Evolutionary conservation across 2,797 vertebrate species (phyloP), one percentile per base, ranked within the genome.

Genomic region (Pyrocephalus nanus): DNA sequence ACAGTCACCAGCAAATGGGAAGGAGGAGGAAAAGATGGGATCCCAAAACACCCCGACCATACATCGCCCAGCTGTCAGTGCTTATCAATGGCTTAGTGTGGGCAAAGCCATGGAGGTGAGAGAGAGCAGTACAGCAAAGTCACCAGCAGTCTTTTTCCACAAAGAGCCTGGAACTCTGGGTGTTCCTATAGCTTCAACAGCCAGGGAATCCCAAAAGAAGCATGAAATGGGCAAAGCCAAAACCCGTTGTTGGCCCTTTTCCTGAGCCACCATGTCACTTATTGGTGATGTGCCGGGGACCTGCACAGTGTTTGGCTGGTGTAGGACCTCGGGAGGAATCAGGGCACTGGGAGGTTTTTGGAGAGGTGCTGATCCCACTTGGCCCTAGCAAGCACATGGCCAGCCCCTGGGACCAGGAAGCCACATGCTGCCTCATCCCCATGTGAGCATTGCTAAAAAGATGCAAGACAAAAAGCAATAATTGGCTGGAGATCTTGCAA

Each of bases 221-320:
- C 7, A 29, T 53, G 36, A 93, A 78, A 78, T 9, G 8, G 48
- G n/a, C 20, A 83, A 90, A 90, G 60, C 19, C 38, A 58, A 18
- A 75, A 67, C 4, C 1, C 1, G 66, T 57, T 0, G 4, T 19
- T 47, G 19, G 16, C 48, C 18, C 13, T 72, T 90, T 64, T 67
- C 54, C 42, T 2, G 1, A 74, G 55, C 17, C 29, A 60, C 5
- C 18, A n/a, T 26, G 15, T 54, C 9, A 9, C 42, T 66, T 42
- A 22, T 2, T 19, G 8, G 42, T 57, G 30, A 54, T 2, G 1
- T 22, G 27, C 16, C 0, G 0, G 15, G 30, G 12, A 71, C 17
- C 15, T 22, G 26, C 30, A 62, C 8, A 34, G 4, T 25, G 34
- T 75, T 71, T 61, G 64, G 30, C n/a, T 86, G 57, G 54, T 69